Evolutionary conservation across 2,888 invertebrate genomes (phyloP), one percentile per base, ranked within the genome.

Genomic region (Patella depressa): DNA sequence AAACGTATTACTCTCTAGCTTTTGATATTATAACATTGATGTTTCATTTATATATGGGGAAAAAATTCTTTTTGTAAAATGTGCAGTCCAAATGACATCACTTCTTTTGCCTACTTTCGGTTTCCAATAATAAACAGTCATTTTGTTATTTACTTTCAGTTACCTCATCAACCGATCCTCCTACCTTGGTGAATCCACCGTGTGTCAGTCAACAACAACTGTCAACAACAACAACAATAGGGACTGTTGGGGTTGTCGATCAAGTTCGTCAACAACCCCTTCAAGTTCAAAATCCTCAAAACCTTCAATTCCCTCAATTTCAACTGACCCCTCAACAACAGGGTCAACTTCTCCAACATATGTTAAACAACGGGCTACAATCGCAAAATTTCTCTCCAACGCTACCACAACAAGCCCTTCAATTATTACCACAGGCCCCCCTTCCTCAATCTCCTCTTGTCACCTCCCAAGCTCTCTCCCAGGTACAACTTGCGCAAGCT

Each of bases 201-300:
- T 78, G 82, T 17, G 78, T 82, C 11, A 78, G 76, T 71, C 84
- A 82, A 78, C 93, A 93, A 86, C 93, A 93, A 90, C 92, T 91
- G 83, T 45, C 83, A 89, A 78, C 87, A 88, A 79, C 89, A 88
- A 72, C 85, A 85, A 54, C 86, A 86, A 55, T 86, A 87, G 80
- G 53, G 79, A 55, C 24, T 76, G 76, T 57, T 81, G 76, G 74
- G 79, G 45, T 82, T 76, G 59, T 88, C 85, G 54, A 84, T 85
- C 74, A 84, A 82, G 45, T 77, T 78, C 69, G 74, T 77, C 83
- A 82, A 71, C 80, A 85, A 45, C 45, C 53, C 34, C 34, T 53
- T 12, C 53, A 72, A 72, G 72, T 72, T 76, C 53, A 65, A 78
- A 7, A 19, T 65, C 65, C 65, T 65, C 65, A 65, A 65, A 65